Conservation (phyloP, 2,797 vertebrate genomes). For the Choloepus didactylus region DNA sequence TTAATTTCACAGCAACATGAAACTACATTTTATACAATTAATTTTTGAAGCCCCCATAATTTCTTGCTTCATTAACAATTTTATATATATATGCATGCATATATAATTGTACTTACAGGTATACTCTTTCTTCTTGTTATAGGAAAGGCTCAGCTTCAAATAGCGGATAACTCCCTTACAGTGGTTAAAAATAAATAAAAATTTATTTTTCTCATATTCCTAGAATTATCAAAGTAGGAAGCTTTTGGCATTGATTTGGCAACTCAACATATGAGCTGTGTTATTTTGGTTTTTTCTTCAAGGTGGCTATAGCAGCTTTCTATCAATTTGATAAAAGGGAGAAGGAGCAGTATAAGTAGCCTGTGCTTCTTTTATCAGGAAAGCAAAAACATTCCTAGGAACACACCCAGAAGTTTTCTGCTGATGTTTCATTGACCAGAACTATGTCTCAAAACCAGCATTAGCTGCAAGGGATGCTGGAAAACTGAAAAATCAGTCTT, state of each 20-base stretch:
- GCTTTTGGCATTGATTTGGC: not conserved
- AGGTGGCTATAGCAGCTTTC: not conserved
- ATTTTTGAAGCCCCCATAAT: not conserved
- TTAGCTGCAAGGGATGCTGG: constrained; percentile 32
- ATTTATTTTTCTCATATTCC: not conserved
- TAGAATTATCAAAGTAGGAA: constrained; percentile 34
- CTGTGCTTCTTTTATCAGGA: not conserved
- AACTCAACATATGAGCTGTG: not conserved
- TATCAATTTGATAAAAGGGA: not conserved
- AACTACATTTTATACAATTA: not conserved
- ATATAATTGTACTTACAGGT: not conserved
- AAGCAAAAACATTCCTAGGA: not conserved
- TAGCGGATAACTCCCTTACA: constrained; percentile 8
- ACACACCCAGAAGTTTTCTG: not conserved
- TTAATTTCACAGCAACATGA: not conserved
- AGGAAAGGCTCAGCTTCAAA: constrained; percentile 1
- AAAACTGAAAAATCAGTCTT: not conserved
- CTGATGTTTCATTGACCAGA: not conserved
- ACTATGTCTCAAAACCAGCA: not conserved
- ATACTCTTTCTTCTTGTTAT: constrained; percentile 1
- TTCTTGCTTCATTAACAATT: not conserved
- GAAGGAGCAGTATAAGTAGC: not conserved
- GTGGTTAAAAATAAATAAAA: not conserved
- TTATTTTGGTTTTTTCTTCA: not conserved
- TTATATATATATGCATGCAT: not conserved